phyloP scores from a whole-genome alignment of 2,888 invertebrate genomes.

The Teleiodes luculella region DNA sequence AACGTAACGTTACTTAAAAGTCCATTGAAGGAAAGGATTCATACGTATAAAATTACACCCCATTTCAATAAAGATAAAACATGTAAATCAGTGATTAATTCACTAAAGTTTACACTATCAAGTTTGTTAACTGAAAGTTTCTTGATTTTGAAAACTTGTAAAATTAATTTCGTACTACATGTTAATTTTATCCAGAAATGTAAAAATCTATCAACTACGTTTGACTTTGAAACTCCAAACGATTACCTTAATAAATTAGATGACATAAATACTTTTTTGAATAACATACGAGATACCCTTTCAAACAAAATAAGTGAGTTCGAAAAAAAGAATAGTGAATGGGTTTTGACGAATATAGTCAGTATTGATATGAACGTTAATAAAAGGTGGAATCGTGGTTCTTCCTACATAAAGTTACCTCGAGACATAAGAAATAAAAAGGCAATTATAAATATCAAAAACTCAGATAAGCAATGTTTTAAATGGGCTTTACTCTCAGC shows the following conservation, averaged over 20 bases:
- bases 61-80: not conserved
- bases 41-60: conserved; percentile 15
- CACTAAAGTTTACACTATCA: conserved; percentile 9
- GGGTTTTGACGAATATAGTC: conserved; percentile 22
- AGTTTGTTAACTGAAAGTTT: conserved; percentile 14
- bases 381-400: not conserved
- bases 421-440: conserved; percentile 21
- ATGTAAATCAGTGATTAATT: not conserved
- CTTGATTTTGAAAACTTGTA: conserved; percentile 15
- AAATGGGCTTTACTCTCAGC: conserved; percentile 27
- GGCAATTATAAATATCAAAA: not conserved
- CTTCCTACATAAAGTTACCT: conserved; percentile 16
- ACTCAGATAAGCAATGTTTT: conserved; percentile 25
- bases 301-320: conserved; percentile 21
- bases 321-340: conserved; percentile 30
- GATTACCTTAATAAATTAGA: conserved; percentile 17
- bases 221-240: conserved; percentile 27
- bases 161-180: conserved; percentile 24
- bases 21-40: conserved; percentile 17
- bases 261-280: conserved; percentile 11
- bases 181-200: conserved; percentile 25
- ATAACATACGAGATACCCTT: not conserved
- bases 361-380: conserved; percentile 19
- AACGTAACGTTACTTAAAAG: conserved; percentile 21
- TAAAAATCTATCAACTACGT: conserved; percentile 20